These are phyloP conservation scores for Sicus ferrugineus DNA, from an alignment of 2,888 invertebrate genomes.

Conservation along the genomic window DNA sequence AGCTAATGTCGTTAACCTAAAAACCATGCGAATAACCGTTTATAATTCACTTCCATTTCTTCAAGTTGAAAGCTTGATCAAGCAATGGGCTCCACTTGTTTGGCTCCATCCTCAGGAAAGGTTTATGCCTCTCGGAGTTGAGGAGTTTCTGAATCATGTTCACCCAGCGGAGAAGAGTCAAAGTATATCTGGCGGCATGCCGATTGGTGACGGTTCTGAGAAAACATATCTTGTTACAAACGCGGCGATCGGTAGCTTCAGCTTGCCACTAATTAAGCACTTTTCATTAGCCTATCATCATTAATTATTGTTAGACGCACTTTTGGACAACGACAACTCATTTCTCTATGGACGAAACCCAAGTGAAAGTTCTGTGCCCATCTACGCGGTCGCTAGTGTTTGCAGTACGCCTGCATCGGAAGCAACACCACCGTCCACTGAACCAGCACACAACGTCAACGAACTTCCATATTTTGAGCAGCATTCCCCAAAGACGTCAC, in stretches of 20 bases:
- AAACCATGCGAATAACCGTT: not conserved
- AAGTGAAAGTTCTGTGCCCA: conserved; percentile 66
- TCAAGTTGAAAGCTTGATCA: conserved; percentile 65
- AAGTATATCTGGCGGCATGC: conserved; percentile 50
- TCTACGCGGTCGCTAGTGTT: conserved; percentile 69
- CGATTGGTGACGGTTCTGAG: conserved; percentile 61
- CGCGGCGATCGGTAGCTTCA: conserved; percentile 62
- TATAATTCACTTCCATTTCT: conserved; percentile 20
- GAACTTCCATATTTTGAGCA: not conserved
- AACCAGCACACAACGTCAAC: conserved; percentile 15
- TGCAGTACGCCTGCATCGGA: conserved; percentile 55
- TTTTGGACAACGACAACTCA: conserved; percentile 64
- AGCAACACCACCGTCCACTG: conserved; percentile 11
- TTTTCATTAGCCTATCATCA: not conserved
- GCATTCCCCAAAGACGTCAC: no score
- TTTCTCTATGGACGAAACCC: conserved; percentile 72
- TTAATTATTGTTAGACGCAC: conserved; percentile 50
- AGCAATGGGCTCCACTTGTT: conserved; percentile 72
- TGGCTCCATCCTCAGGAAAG: conserved; percentile 74
- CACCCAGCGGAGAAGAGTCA: conserved; percentile 61
- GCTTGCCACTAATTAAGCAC: not conserved
- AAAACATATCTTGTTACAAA: conserved; percentile 67
- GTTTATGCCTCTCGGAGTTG: conserved; percentile 71
- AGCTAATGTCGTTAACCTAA: not conserved
- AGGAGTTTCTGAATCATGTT: conserved; percentile 70